phyloP scores from a whole-genome alignment of 2,113 vertebrate genomes.

The Chionomys nivalis region DNA sequence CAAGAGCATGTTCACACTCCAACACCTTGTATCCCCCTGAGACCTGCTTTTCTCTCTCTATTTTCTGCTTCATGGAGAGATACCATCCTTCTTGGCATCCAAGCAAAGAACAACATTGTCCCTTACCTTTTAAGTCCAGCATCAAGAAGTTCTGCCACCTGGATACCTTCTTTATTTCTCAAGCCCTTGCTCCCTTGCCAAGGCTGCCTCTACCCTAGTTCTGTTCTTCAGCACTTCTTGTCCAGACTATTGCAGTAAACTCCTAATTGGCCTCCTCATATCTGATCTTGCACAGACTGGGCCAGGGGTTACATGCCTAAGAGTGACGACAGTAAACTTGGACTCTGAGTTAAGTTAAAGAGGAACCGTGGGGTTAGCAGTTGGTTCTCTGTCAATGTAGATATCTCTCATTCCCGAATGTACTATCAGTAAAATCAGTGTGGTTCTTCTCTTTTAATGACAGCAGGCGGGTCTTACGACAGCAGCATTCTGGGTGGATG shows the following conservation, averaged over 20 bases:
- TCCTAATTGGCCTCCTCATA: not conserved
- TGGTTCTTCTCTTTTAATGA: not conserved
- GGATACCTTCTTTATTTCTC: not conserved
- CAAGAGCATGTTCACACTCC: slow-evolving; percentile 13
- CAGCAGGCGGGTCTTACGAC: not conserved
- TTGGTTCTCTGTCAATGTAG: not conserved
- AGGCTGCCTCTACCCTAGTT: not conserved
- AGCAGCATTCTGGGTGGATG: not conserved
- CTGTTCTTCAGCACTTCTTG: not conserved
- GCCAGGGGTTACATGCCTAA: not conserved
- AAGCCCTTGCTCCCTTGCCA: not conserved
- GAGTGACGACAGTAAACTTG: not conserved
- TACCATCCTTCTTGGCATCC: not conserved
- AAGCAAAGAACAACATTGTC: not conserved
- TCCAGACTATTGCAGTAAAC: not conserved
- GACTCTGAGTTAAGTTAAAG: slow-evolving; percentile 10
- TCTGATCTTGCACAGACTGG: slow-evolving; percentile 17
- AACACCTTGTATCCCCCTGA: not conserved
- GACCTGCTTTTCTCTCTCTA: not conserved
- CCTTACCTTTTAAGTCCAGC: not conserved
- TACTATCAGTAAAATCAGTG: slow-evolving; percentile 1
- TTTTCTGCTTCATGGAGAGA: not conserved
- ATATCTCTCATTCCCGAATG: not conserved
- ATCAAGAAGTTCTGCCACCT: not conserved
- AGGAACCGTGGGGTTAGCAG: not conserved